Conservation (phyloP, 2,888 invertebrate species). For the Rhaphigaster nebulosa region DNA sequence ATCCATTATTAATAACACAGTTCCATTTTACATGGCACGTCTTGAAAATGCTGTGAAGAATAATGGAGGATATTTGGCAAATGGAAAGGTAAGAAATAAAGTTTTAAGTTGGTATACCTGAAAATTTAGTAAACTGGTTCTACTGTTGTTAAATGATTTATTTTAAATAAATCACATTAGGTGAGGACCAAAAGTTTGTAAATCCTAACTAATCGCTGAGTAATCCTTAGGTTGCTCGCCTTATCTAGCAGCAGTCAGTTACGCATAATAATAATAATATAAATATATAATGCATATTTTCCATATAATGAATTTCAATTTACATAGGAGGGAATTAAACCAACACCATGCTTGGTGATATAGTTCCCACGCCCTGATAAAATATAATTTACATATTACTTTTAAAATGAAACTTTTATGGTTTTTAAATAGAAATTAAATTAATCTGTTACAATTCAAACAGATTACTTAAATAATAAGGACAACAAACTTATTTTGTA, state of each 20-base stretch:
- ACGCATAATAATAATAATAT: no score
- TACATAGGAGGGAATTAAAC: no score
- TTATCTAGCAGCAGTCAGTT: background rate
- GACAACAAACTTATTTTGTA: no score
- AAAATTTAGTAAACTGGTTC: background rate
- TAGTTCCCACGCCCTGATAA: no score
- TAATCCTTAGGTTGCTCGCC: background rate
- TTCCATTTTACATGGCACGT: conserved; percentile 56
- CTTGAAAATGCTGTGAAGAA: conserved; percentile 56
- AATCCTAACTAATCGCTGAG: background rate
- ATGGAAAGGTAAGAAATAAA: conserved; percentile 55
- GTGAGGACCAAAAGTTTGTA: background rate
- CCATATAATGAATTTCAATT: no score
- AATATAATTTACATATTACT: no score
- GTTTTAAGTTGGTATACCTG: background rate
- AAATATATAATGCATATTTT: background rate
- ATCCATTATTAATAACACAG: conserved; percentile 45
- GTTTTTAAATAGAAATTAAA: no score
- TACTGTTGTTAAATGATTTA: background rate
- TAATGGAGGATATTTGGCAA: conserved; percentile 60
- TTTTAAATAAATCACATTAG: background rate
- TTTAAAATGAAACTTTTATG: no score
- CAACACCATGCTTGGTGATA: no score
- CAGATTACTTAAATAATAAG: no score
- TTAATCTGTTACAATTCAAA: no score